phyloP scores from a whole-genome alignment of 2,888 invertebrate genomes.

The Aspidiotus rigidus region DNA sequence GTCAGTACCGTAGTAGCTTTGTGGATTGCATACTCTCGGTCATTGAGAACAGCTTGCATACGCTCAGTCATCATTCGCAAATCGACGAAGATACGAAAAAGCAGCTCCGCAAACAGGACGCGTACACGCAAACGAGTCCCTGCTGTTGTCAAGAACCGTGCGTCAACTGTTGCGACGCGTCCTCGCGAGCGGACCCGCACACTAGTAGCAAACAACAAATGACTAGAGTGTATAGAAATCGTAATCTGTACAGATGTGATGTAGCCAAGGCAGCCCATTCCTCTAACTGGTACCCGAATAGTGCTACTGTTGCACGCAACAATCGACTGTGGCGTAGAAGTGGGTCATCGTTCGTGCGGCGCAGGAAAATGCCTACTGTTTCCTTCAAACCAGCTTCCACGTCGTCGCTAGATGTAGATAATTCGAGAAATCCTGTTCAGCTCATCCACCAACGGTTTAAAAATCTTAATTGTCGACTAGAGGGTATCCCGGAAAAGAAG shows the following conservation, averaged over 20 bases:
- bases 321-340: not conserved
- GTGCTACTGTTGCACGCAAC: not conserved
- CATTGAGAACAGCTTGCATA: constrained; percentile 14
- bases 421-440: constrained; percentile 21
- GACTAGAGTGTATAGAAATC: constrained; percentile 25
- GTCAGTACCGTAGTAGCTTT: constrained; percentile 14
- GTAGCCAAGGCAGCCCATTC: not conserved
- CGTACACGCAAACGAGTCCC: constrained; percentile 8
- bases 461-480: constrained; percentile 27
- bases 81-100: not conserved
- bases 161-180: not conserved
- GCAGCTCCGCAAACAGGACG: constrained; percentile 6
- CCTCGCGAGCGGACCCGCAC: not conserved
- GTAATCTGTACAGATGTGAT: constrained; percentile 12
- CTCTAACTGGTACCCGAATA: constrained; percentile 11
- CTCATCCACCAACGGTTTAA: constrained; percentile 25
- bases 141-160: not conserved
- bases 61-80: not conserved
- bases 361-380: not conserved
- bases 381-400: not conserved
- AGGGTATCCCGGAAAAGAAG: constrained; percentile 27
- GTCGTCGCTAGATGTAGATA: not conserved
- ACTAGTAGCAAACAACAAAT: constrained; percentile 10
- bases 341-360: not conserved
- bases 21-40: constrained; percentile 11